These are phyloP conservation scores for Anableps anableps DNA, from an alignment of 2,797 vertebrate genomes.

Conservation along the genomic window DNA sequence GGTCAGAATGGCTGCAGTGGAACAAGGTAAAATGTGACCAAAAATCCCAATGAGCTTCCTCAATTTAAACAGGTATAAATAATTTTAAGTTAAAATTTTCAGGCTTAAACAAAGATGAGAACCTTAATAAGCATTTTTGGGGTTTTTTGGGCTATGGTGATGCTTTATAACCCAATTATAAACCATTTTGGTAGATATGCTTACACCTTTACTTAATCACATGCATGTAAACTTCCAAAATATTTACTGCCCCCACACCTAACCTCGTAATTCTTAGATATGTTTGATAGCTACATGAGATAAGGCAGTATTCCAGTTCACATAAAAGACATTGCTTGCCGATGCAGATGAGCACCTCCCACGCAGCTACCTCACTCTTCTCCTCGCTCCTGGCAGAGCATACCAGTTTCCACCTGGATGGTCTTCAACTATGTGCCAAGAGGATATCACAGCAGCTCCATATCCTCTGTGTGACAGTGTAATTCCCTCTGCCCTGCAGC, in stretches of 20 bases:
- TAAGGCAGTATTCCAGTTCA: constrained; percentile 56
- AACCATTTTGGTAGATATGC: constrained; percentile 29
- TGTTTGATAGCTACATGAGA: constrained; percentile 47
- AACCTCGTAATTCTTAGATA: constrained; percentile 27
- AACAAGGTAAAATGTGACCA: not conserved
- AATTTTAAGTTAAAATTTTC: not conserved
- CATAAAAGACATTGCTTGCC: constrained; percentile 52
- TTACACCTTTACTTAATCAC: constrained; percentile 21
- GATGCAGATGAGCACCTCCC: constrained; percentile 73
- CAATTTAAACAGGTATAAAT: not conserved
- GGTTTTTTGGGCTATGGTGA: not conserved
- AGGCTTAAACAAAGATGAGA: not conserved
- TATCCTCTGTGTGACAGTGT: constrained; percentile 93
- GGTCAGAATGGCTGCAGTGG: not conserved
- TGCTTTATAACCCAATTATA: not conserved
- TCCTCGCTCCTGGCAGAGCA: constrained; percentile 78
- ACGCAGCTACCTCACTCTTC: constrained; percentile 61
- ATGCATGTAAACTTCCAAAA: constrained; percentile 26
- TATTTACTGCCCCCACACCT: constrained; percentile 30
- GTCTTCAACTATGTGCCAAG: constrained; percentile 95
- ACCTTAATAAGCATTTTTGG: not conserved
- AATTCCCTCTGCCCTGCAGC: constrained; percentile 94
- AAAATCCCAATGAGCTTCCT: not conserved
- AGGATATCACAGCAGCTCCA: constrained; percentile 90
- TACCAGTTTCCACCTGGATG: constrained; percentile 88